Percentiles rank a stretch among this genome's conserved stretches.
These are phyloP conservation scores for Nemoura dubitans DNA, from an alignment of 2,888 invertebrate species.

Conservation along the genomic window DNA sequence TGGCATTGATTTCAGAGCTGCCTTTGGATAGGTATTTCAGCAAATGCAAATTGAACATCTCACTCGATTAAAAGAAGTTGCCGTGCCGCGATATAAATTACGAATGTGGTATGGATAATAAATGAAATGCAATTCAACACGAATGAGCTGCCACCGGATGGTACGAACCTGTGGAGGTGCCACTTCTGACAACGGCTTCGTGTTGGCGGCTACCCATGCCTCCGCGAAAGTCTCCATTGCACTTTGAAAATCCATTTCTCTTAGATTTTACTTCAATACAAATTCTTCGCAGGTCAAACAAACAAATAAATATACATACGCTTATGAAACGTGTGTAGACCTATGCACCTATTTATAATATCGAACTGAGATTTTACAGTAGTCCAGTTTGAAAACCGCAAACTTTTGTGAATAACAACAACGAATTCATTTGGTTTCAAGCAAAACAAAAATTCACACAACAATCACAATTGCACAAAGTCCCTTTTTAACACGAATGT, in stretches of 20 bases:
- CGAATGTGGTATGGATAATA: too few relatives aligned
- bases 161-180: constrained; percentile 56
- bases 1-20: too few relatives aligned
- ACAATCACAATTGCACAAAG: too few relatives aligned
- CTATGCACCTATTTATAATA: background rate
- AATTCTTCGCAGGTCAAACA: constrained; percentile 35
- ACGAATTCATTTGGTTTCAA: too few relatives aligned
- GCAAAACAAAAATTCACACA: too few relatives aligned
- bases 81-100: too few relatives aligned
- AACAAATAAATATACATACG: constrained; percentile 41
- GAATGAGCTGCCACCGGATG: background rate
- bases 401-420: too few relatives aligned
- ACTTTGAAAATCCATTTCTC: constrained; percentile 94
- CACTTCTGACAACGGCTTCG: constrained; percentile 62
- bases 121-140: too few relatives aligned
- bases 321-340: background rate
- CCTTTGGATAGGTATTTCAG: too few relatives aligned
- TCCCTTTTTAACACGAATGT: too few relatives aligned
- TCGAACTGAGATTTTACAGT: constrained; percentile 26
- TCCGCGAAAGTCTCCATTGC: constrained; percentile 98
- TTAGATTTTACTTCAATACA: background rate
- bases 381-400: background rate
- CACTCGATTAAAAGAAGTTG: too few relatives aligned
- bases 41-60: too few relatives aligned
- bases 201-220: constrained; percentile 95